Evolutionary conservation across 2,797 vertebrate species (phyloP), one percentile per base, ranked within the genome.

Genomic region (Acipenser ruthenus): DNA sequence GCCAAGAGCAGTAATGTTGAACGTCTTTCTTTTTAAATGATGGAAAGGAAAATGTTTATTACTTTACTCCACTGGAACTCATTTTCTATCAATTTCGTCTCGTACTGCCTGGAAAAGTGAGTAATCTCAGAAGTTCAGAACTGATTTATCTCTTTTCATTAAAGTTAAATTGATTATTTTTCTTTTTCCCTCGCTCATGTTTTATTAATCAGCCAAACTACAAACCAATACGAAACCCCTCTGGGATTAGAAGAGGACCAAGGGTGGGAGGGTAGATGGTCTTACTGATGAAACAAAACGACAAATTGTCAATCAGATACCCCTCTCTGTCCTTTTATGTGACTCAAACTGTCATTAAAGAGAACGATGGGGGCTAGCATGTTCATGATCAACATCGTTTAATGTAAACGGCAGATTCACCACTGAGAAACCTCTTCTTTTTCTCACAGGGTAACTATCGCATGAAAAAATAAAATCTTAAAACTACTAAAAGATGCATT

Each of bases 131-230:
- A 72, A 73, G 68, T 66, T 72, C 69, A 60, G 70, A 72, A 62
- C 68, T 77, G 71, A 79, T 70, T 60, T 69, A 73, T 63, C 71
- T 37, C 65, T 75, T 55, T 76, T 74, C 69, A 75, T 75, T 64
- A 75, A 50, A 37, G 37, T 10, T 55, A 6, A 55, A 55, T 55
- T 53, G 53, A 55, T 55, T 55, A 10, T 59, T 18, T 10, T 48
- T 13, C 53, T 67, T 49, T 53, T 67, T 47, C 70, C 63, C 23
- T 65, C 69, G 65, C 60, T 15, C 63, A 23, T 68, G 49, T 37
- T 65, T 71, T 69, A 71, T 74, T 64, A 74, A 73, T 68, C 68
- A 58, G 64, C 5, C 55, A 56, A 64, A 50, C 18, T 11, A 12
- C 67, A 11, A 49, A 58, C 65, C 66, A 53, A 13, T 23, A 63